Conservation (phyloP, 2,888 invertebrate genomes). For the Gasteruption jaculator region DNA sequence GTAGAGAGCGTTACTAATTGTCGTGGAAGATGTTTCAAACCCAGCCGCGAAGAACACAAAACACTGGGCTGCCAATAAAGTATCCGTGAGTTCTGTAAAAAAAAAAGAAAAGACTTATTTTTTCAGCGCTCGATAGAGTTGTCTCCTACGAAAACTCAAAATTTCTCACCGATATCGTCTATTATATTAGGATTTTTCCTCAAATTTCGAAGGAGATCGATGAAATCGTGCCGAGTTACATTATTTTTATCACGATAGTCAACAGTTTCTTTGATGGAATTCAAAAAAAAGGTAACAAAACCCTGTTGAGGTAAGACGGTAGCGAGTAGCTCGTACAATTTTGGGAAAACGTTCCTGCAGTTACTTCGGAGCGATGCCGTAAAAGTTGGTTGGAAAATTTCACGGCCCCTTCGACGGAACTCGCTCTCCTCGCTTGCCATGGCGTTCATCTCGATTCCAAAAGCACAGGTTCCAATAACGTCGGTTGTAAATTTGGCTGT, state of each 20-base stretch:
- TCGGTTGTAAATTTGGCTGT: conserved; percentile 51
- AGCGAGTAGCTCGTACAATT: conserved; percentile 22
- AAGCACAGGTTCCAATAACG: conserved; percentile 51
- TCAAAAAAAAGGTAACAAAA: conserved; percentile 52
- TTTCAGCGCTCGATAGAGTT: too few relatives aligned
- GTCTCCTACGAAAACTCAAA: too few relatives aligned
- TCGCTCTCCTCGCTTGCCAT: conserved; percentile 42
- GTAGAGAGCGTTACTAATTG: conserved; percentile 25
- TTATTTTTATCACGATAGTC: conserved; percentile 52
- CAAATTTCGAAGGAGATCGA: conserved; percentile 56
- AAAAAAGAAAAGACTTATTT: too few relatives aligned
- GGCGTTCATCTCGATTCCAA: conserved; percentile 50
- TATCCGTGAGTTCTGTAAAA: conserved; percentile 30
- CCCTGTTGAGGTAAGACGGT: conserved; percentile 13
- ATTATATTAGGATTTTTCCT: conserved; percentile 51
- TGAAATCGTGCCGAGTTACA: conserved; percentile 55
- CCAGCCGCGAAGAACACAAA: conserved; percentile 38
- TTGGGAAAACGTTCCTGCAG: conserved; percentile 23
- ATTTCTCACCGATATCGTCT: too few relatives aligned
- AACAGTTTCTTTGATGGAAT: conserved; percentile 53
- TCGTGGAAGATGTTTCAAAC: conserved; percentile 34
- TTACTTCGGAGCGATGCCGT: conserved; percentile 23
- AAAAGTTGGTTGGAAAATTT: conserved; percentile 29
- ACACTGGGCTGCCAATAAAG: conserved; percentile 33
- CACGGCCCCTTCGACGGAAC: conserved; percentile 46